Evolutionary conservation across 2,888 invertebrate species (phyloP).

Genomic region (Tenthredo notha): DNA sequence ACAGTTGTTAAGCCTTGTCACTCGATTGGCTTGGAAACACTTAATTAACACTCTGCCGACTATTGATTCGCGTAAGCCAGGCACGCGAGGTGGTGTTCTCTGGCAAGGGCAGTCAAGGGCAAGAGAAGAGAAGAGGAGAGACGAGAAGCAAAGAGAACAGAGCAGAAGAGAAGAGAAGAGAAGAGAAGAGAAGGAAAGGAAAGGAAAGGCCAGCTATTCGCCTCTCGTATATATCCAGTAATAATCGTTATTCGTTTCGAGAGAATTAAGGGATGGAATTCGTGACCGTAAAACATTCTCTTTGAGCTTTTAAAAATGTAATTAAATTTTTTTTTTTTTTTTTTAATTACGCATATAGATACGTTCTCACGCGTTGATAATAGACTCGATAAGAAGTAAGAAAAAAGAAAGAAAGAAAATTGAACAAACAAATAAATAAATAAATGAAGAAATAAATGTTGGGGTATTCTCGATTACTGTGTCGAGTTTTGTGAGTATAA

Average conservation of each 20-base stretch:
- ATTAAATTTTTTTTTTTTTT: too few species aligned
- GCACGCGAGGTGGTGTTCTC: constrained; percentile 26
- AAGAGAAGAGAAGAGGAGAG: background rate
- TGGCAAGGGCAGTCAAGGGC: constrained; percentile 29
- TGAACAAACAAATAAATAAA: background rate
- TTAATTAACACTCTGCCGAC: constrained; percentile 44
- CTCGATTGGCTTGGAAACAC: constrained; percentile 18
- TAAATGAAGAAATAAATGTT: too few species aligned
- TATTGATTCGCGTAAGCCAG: constrained; percentile 34
- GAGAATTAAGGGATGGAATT: background rate
- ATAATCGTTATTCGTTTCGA: constrained; percentile 26
- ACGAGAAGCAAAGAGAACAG: background rate
- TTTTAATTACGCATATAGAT: background rate
- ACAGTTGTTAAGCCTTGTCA: constrained; percentile 35
- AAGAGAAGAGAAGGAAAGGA: background rate
- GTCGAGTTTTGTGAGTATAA: background rate
- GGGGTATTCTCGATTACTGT: background rate
- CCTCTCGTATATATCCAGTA: background rate
- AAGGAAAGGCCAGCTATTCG: background rate
- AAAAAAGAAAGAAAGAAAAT: background rate
- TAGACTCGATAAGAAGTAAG: background rate
- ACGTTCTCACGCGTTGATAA: background rate
- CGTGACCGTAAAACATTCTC: background rate
- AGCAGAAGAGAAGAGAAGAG: background rate
- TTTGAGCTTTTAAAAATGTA: constrained; percentile 8